Evolutionary conservation across 2,113 vertebrate species (phyloP), one percentile per base, ranked within the genome.

Genomic region (Baryphthengus martii): DNA sequence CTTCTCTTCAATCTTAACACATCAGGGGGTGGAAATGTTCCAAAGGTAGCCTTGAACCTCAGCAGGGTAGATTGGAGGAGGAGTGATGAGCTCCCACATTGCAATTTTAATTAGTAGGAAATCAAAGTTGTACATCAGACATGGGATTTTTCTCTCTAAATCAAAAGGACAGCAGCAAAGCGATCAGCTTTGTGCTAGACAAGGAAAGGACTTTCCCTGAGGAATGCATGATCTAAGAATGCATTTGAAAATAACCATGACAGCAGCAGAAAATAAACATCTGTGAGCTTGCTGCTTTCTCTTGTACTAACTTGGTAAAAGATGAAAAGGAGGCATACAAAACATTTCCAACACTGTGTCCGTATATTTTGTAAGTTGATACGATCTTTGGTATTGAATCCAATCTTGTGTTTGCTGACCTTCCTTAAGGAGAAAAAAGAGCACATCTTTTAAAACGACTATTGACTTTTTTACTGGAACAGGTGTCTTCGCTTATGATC

Each of bases 51-150:
- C 85, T 78, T 90, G 68, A 95, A 91, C 42, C 77, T 90, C 88
- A 81, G 72, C 82, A 89, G 94, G 93, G 44, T 68, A 47, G 25
- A 77, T 35, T 80, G 70, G 18, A 74, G 63, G 80, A 88, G 76
- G 59, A 92, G 70, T 56, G 26, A 65, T 52, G 53, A 96, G 80
- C 26, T 90, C 73, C 68, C 73, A 75, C 53, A 89, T 13, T 70
- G 44, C 39, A 85, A 85, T 92, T 91, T 81, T 93, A 96, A 97
- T 96, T 97, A 94, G 49, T 12, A 63, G 33, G 83, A 94, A 96
- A 96, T 79, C 93, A 96, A 97, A 94, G 85, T n/a, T 89, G 37
- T 67, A 80, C 82, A 93, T 91, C 93, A 96, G 87, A 89, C 11
- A 16, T 42, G 59, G 67, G 71, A 81, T 85, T 93, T 92, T 96